Conservation (phyloP, 2,888 invertebrate species). For the Sminthurides aquaticus region DNA sequence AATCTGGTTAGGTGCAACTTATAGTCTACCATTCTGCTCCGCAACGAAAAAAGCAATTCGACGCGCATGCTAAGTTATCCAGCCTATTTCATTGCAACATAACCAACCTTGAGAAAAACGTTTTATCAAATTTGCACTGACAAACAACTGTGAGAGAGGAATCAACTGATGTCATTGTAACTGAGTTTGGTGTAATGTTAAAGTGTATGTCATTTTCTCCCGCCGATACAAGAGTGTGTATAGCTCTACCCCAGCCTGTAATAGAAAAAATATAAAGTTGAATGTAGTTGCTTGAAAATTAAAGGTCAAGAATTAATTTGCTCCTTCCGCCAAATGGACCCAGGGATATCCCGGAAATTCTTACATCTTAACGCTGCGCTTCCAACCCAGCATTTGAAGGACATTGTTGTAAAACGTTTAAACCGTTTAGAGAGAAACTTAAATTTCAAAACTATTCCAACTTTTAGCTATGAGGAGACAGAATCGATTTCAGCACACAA, state of each 20-base stretch:
- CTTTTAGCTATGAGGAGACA: too few species aligned
- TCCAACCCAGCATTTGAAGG: constrained; percentile 13
- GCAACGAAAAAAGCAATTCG: too few species aligned
- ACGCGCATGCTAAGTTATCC: too few species aligned
- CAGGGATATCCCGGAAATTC: constrained; percentile 4
- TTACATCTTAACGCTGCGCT: constrained; percentile 18
- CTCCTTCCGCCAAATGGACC: too few species aligned
- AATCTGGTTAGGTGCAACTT: not conserved
- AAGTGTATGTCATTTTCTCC: constrained; percentile 36
- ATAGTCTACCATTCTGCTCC: not conserved
- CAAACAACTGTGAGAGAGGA: constrained; percentile 24
- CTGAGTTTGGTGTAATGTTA: constrained; percentile 20
- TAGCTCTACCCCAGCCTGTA: constrained; percentile 33
- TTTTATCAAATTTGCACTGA: constrained; percentile 25
- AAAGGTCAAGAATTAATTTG: not conserved
- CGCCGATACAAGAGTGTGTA: constrained; percentile 29
- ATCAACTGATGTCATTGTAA: constrained; percentile 28
- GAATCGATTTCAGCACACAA: too few species aligned
- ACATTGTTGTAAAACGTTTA: too few species aligned
- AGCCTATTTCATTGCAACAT: too few species aligned
- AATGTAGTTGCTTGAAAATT: not conserved
- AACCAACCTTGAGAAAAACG: constrained; percentile 30
- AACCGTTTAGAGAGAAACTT: too few species aligned
- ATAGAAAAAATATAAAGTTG: not conserved
- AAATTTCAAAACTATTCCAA: too few species aligned